Conservation (phyloP, 2,888 invertebrate genomes). For the Pseudoips prasinana region DNA sequence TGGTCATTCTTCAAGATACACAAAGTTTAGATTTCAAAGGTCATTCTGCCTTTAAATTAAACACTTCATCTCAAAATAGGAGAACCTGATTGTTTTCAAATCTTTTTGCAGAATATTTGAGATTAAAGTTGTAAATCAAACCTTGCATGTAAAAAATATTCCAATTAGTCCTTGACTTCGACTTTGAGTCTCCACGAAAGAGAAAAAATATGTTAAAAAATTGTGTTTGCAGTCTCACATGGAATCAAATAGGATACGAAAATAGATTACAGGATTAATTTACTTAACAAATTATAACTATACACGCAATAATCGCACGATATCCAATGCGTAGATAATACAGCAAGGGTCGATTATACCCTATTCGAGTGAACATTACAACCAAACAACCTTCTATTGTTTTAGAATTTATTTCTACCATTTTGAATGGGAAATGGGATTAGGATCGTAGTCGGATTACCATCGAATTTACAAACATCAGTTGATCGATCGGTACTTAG, state of each 20-base stretch:
- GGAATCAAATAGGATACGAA: slow-evolving; percentile 12
- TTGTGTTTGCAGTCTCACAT: slow-evolving; percentile 30
- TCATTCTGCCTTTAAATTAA: too few species aligned
- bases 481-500: slow-evolving; percentile 20
- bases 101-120: too few species aligned
- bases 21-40: too few species aligned
- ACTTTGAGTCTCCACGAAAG: slow-evolving; percentile 37
- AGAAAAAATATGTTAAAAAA: slow-evolving; percentile 43
- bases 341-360: slow-evolving; percentile 10
- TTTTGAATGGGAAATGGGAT: slow-evolving; percentile 22
- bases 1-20: too few species aligned
- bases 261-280: slow-evolving; percentile 19
- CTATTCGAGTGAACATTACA: slow-evolving; percentile 11
- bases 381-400: slow-evolving; percentile 24
- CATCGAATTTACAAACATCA: slow-evolving; percentile 30
- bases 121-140: slow-evolving; percentile 18
- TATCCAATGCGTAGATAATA: slow-evolving; percentile 17
- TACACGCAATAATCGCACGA: slow-evolving; percentile 17
- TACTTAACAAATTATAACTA: slow-evolving; percentile 24
- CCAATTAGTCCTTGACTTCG: slow-evolving; percentile 34
- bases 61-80: too few species aligned
- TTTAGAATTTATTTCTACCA: slow-evolving; percentile 27
- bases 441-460: slow-evolving; percentile 21
- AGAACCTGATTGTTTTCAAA: too few species aligned
- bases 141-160: slow-evolving; percentile 18